Percentiles rank a stretch among this genome's conserved stretches.
phyloP scores from a whole-genome alignment of 2,888 invertebrate genomes.

The Panopea generosa region DNA sequence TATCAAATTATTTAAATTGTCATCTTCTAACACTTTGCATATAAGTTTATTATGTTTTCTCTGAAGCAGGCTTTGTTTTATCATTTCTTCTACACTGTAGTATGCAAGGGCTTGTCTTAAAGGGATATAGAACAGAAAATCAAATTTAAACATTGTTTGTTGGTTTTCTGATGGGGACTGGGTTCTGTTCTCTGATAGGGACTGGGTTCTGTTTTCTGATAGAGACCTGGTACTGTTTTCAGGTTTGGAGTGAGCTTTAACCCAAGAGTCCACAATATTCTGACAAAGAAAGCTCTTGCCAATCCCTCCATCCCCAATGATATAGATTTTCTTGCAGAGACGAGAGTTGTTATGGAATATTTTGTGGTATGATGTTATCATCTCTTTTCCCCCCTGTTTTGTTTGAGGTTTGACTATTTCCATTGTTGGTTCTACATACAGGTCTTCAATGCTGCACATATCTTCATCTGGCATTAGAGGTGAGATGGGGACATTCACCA shows the following conservation, averaged over 20 bases:
- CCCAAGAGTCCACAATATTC: slow-evolving; percentile 10
- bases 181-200: no score
- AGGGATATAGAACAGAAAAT: slow-evolving; percentile 17
- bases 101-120: not conserved
- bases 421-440: no score
- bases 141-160: slow-evolving; percentile 12
- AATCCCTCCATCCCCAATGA: slow-evolving; percentile 3
- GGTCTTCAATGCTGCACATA: no score
- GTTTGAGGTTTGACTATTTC: no score
- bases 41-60: not conserved
- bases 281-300: slow-evolving; percentile 15
- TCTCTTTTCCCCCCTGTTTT: no score
- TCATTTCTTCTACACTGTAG: slow-evolving; percentile 7
- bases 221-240: not conserved
- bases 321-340: not conserved
- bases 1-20: not conserved
- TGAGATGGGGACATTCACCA: no score
- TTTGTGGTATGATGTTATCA: no score
- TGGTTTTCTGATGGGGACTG: no score
- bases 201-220: no score
- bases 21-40: not conserved
- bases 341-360: no score
- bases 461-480: no score
- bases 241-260: not conserved
- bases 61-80: not conserved